A percentile compares a stretch with the other conserved stretches of the same genome.
Evolutionary conservation across 2,888 invertebrate genomes (phyloP).

Genomic region (Yponomeuta cagnagella): DNA sequence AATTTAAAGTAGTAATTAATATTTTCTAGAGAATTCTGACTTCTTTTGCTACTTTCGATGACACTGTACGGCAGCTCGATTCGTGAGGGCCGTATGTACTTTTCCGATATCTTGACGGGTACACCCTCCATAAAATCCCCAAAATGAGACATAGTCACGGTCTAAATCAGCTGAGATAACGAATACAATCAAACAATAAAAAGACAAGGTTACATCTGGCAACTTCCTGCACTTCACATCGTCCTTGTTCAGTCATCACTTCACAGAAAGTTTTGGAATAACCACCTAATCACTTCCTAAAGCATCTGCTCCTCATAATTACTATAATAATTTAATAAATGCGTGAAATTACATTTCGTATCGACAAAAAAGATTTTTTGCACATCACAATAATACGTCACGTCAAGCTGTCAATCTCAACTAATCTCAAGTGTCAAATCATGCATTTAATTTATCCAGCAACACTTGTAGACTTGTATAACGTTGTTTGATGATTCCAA

Average conservation of each 20-base stretch:
- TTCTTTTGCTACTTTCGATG: slow-evolving; percentile 47
- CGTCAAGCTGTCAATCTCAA: background rate
- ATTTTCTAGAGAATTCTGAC: slow-evolving; percentile 53
- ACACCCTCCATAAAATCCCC: slow-evolving; percentile 86
- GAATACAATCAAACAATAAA: slow-evolving; percentile 56
- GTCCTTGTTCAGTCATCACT: slow-evolving; percentile 65
- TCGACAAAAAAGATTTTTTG: background rate
- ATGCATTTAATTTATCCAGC: background rate
- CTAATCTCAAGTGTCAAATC: background rate
- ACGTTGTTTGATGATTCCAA: background rate
- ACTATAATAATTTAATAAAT: background rate
- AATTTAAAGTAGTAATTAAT: slow-evolving; percentile 83
- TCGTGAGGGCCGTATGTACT: slow-evolving; percentile 85
- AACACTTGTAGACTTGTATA: background rate
- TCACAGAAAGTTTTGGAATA: slow-evolving; percentile 17
- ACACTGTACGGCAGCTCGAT: slow-evolving; percentile 71
- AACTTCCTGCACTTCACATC: slow-evolving; percentile 64
- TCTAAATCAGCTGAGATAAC: slow-evolving; percentile 36
- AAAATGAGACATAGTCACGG: slow-evolving; percentile 68
- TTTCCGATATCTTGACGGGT: slow-evolving; percentile 91
- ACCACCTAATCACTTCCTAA: background rate
- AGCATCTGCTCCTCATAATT: too few relatives aligned
- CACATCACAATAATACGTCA: background rate
- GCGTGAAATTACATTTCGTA: background rate
- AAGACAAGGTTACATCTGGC: slow-evolving; percentile 59